Evolutionary conservation across 2,888 invertebrate genomes (phyloP).

Genomic region (Dynastes hyllus): DNA sequence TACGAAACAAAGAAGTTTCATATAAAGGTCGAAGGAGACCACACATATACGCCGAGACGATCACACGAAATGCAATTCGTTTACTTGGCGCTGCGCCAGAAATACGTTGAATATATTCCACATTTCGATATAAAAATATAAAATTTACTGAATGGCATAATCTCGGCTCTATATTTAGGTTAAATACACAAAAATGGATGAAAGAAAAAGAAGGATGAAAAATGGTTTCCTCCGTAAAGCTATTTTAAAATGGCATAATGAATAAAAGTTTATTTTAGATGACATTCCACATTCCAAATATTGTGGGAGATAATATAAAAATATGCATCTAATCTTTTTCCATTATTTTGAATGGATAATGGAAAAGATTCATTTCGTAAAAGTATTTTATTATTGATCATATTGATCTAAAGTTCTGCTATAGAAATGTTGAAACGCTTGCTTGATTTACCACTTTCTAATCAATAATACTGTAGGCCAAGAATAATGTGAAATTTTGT

Average conservation of each 20-base stretch:
- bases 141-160: constrained; percentile 19
- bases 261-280: constrained; percentile 2
- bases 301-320: not conserved
- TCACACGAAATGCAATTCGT: constrained; percentile 11
- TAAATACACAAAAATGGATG: constrained; percentile 13
- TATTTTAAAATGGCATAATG: not conserved
- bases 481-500: too few species aligned
- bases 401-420: too few species aligned
- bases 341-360: not conserved
- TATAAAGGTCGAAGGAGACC: constrained; percentile 1
- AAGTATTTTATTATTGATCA: too few species aligned
- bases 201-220: not conserved
- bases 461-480: too few species aligned
- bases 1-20: constrained; percentile 32
- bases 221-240: not conserved
- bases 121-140: constrained; percentile 26
- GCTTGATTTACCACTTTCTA: too few species aligned
- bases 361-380: not conserved
- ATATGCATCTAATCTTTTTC: not conserved
- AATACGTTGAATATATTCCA: constrained; percentile 19
- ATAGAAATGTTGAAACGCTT: too few species aligned
- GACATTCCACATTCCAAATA: not conserved
- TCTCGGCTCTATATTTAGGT: constrained; percentile 13
- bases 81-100: constrained; percentile 13
- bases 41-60: not conserved